Evolutionary conservation across 2,113 vertebrate genomes (phyloP), one percentile per base, ranked within the genome.

Genomic region (Nematolebias whitei): DNA sequence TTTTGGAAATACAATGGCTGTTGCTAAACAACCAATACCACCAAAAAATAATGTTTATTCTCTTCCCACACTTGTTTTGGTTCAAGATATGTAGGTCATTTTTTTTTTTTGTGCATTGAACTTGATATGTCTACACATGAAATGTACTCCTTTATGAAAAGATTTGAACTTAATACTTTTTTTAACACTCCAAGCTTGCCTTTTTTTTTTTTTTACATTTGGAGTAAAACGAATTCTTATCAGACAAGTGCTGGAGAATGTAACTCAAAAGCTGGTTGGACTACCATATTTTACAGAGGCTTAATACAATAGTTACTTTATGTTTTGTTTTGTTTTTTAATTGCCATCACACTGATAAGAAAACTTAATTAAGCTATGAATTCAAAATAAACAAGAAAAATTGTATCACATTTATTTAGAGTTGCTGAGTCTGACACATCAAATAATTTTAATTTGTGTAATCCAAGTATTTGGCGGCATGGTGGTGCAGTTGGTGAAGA

Each of bases 11-110:
- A 7, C 23, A 20, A 58, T 18, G 18, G 40, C n/a, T 48, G 22
- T 64, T 72, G 39, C 43, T 51, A 50, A 44, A 54, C 22, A 35
- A 57, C 13, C 44, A 39, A 55, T 19, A 58, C 16, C 3, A 23
- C 29, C 32, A 29, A 20, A 43, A n/a, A 23, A 51, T 8, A 61
- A 55, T 61, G 15, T n/a, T 44, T 18, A 53, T 40, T 23, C 40
- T 69, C 5, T 52, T 60, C 53, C 26, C 29, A 60, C 65, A 7
- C 44, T 16, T 56, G 26, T 13, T 61, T 20, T 1, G 6, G 38
- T 40, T 39, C 51, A 19, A 49, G 15, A 51, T 40, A 4, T 3
- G 3, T 7, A 29, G 7, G 35, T 32, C 20, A 41, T 19, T 45
- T 44, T 56, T n/a, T n/a, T n/a, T 19, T 45, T 55, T 32, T 47